Evolutionary conservation across 2,113 vertebrate species (phyloP), one percentile per base, ranked within the genome.

Genomic region (Crotalus helleri): DNA sequence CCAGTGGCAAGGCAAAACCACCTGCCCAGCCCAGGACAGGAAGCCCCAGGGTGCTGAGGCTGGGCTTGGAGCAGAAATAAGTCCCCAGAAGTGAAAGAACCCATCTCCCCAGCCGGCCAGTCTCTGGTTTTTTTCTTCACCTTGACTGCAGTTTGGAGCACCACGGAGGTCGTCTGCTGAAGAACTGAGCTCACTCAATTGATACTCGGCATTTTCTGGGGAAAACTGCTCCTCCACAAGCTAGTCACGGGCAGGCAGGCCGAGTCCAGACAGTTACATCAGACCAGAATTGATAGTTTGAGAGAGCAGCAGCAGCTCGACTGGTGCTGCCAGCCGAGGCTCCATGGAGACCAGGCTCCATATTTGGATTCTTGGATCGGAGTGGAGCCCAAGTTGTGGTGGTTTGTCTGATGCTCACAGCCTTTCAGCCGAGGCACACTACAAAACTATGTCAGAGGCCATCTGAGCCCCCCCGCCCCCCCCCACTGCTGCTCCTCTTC

Each of bases 181-280:
- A 23, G 53, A 33, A 57, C 3, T 4, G 53, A 11, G n/a, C 87
- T 39, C 17, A 10, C 54, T 33, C n/a, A 1, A 29, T 9, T 3
- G 33, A 89, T 7, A 39, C 55, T 2, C 13, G 26, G 11, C 10
- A 6, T 44, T 58, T 0, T 46, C 69, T 10, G 24, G 0, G 11
- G 15, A 12, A 59, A 54, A 12, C n/a, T 5, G 87, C 15, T 39
- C 87, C n/a, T 88, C 26, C 24, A 6, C 88, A 58, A 58, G 19
- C 13, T 5, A 9, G 5, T 55, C 15, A 26, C 19, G 2, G 13
- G 21, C 29, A 21, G 3, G 6, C 3, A 1, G 11, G 69, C 15
- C 2, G 24, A 2, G 69, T 17, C 21, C 85, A 33, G 5, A 23
- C 39, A 11, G 5, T 61, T 15, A 15, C 33, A 1, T 26, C 23